A percentile compares a stretch with the other conserved stretches of the same genome.
phyloP scores from a whole-genome alignment of 2,888 invertebrate species.

The Alentia gelatinosa region DNA sequence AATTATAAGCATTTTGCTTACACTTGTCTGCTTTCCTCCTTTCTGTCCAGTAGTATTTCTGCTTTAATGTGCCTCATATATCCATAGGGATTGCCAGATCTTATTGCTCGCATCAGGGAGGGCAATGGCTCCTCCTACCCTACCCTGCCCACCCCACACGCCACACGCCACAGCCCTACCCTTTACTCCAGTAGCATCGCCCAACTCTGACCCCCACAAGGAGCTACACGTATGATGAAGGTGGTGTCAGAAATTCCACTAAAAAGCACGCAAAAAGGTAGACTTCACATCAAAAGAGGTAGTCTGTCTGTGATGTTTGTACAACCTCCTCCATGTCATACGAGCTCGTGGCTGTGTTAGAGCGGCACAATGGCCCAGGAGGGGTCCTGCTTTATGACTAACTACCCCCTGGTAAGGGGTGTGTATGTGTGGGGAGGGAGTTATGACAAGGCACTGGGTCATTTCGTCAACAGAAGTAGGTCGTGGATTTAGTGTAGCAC shows the following conservation, averaged over 20 bases:
- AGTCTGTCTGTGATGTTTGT: neutral
- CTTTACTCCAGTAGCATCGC: no score
- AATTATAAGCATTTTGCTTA: no score
- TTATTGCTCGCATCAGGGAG: no score
- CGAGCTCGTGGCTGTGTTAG: neutral
- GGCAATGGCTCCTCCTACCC: no score
- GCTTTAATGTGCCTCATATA: no score
- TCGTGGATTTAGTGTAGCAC: neutral
- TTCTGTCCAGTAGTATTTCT: no score
- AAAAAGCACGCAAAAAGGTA: neutral
- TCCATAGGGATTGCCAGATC: no score
- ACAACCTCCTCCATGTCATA: neutral
- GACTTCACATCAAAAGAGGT: neutral
- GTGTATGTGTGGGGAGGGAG: neutral
- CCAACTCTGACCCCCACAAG: no score
- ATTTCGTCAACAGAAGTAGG: neutral
- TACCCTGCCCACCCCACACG: no score
- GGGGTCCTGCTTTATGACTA: neutral
- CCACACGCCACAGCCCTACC: no score
- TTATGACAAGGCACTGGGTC: neutral
- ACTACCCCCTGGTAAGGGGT: neutral
- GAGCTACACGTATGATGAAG: neutral
- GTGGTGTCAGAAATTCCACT: neutral
- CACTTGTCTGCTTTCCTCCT: no score
- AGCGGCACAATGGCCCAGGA: neutral